Evolutionary conservation across 2,888 invertebrate species (phyloP), one percentile per base, ranked within the genome.

Genomic region (Helleia helle): DNA sequence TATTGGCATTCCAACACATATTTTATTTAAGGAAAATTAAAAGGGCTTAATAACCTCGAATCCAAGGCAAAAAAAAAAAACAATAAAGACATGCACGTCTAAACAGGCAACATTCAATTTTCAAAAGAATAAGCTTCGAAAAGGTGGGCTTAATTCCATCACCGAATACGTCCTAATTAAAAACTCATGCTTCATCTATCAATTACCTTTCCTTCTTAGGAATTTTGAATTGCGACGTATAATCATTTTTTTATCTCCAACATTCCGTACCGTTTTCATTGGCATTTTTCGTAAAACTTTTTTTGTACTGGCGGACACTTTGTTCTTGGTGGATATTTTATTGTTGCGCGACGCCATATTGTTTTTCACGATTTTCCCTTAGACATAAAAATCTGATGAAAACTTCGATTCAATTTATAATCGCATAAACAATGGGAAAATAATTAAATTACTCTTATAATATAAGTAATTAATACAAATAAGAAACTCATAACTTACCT

Each of bases 121-220:
- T 22, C 8, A 22, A 22, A 22, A 22, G 8, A n/a, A n/a, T 9
- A 36, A 38, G 29, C 13, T 14, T 8, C 39, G 22, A 28, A 14
- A 9, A 38, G n/a, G n/a, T 12, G 29, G 7, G 13, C 18, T 4
- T 18, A 38, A 14, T 22, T 15, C 25, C 30, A 25, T 39, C 30
- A 31, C 30, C 39, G 24, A 39, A 11, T 15, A 24, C 25, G 7
- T 38, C 15, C 25, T 27, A 38, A n/a, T 4, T 6, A n/a, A 18
- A 18, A 8, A 36, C 26, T 43, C 46, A 39, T 46, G 38, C 48
- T 46, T 38, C 42, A 29, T 30, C 27, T 25, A 22, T 22, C 22
- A 22, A 44, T 72, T 79, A 81, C 81, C 81, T 83, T 77, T 80
- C 46, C 73, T 58, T 42, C 67, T 80, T 34, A 77, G 52, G 53